These are phyloP conservation scores for Alca torda DNA, from an alignment of 2,797 vertebrate species.

Conservation along the genomic window DNA sequence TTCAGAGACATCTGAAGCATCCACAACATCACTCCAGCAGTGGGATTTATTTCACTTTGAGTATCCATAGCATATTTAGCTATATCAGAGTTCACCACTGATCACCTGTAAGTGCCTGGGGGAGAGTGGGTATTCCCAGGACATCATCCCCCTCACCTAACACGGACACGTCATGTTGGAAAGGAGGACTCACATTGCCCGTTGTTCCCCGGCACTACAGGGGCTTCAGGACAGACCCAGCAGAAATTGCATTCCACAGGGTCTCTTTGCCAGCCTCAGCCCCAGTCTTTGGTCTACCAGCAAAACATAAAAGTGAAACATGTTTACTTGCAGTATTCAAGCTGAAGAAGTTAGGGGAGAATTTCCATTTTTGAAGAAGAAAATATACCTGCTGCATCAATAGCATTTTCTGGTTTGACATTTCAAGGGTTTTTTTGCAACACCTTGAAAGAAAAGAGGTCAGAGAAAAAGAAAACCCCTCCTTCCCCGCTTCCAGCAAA, in stretches of 20 bases:
- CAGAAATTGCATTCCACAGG: neutral
- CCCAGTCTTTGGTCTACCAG: neutral
- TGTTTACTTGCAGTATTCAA: neutral
- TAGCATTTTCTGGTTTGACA: neutral
- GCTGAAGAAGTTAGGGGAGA: neutral
- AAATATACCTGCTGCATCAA: neutral
- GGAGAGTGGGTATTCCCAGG: neutral
- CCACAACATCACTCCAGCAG: neutral
- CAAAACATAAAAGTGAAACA: neutral
- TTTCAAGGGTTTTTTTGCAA: neutral
- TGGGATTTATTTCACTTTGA: neutral
- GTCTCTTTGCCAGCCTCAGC: neutral
- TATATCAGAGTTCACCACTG: neutral
- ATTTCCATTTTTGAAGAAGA: neutral
- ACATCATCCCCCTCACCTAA: neutral
- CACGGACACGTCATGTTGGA: rapidly evolving
- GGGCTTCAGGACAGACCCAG: neutral
- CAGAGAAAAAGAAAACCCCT: neutral
- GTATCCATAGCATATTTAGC: neutral
- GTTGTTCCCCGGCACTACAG: neutral
- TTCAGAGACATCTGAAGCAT: neutral
- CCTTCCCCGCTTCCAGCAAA: neutral
- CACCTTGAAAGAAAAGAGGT: neutral
- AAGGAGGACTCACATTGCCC: neutral
- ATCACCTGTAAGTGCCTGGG: neutral